These are phyloP conservation scores for Struthidea cinerea DNA, from an alignment of 2,113 vertebrate genomes.

Conservation along the genomic window DNA sequence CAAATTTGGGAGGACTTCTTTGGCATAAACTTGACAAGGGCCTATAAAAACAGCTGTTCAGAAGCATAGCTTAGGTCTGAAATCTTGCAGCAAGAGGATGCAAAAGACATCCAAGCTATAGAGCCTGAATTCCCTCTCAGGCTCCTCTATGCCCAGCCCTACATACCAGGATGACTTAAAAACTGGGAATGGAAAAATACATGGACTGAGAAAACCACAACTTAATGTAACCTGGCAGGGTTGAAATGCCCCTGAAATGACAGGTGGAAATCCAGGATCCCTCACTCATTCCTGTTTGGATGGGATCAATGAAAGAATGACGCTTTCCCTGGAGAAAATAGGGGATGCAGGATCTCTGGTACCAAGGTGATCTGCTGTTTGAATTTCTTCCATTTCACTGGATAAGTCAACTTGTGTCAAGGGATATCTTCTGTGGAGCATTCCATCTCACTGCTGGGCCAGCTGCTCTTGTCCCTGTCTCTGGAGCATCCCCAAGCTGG, in stretches of 20 bases:
- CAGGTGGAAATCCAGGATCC: neutral
- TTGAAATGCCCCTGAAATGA: neutral
- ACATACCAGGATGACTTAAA: neutral
- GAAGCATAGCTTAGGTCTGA: neutral
- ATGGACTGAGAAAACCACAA: neutral
- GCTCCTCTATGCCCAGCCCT: neutral
- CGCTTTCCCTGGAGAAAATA: neutral
- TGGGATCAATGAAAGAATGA: neutral
- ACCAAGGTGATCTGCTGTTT: neutral
- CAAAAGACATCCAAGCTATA: neutral
- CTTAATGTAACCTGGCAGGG: neutral
- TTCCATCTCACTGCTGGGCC: neutral
- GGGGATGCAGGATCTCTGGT: neutral
- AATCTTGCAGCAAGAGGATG: neutral
- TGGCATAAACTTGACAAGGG: neutral
- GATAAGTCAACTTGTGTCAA: neutral
- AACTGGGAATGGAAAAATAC: neutral
- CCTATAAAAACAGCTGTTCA: neutral
- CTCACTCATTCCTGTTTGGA: too few species aligned
- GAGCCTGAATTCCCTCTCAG: neutral
- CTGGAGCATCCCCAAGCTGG: rapidly evolving
- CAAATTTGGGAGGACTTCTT: neutral
- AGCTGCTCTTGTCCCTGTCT: neutral
- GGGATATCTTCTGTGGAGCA: neutral
- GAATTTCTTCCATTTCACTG: neutral